Evolutionary conservation across 2,113 vertebrate genomes (phyloP).

Genomic region (Zonotrichia leucophrys): DNA sequence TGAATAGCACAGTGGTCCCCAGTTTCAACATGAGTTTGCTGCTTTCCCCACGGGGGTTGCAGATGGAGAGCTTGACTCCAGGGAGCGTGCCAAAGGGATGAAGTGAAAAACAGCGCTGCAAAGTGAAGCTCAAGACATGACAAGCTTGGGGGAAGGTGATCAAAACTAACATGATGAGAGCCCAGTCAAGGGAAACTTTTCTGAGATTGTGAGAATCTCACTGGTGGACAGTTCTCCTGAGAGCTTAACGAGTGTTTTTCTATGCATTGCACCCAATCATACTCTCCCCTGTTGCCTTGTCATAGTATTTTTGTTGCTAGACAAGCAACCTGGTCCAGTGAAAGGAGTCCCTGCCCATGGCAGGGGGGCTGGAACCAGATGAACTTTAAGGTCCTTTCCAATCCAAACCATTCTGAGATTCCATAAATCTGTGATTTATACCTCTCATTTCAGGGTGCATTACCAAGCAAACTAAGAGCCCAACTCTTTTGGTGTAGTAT

Average conservation of each 20-base stretch:
- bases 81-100: accelerated
- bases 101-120: not conserved
- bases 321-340: not conserved
- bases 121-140: not conserved
- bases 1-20: not conserved
- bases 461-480: not conserved
- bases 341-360: not conserved
- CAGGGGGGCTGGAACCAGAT: not conserved
- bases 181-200: not conserved
- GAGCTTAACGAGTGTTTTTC: not conserved
- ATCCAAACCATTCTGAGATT: not conserved
- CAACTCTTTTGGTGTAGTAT: accelerated
- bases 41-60: not conserved
- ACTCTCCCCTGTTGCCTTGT: not conserved
- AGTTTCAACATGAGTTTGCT: not conserved
- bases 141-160: not conserved
- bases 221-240: not conserved
- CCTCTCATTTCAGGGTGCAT: not conserved
- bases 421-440: not conserved
- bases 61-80: not conserved
- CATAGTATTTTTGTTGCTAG: not conserved
- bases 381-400: not conserved
- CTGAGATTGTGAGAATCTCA: not conserved
- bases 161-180: not conserved
- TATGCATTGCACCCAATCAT: not conserved